Evolutionary conservation across 1,140 invertebrate genomes (phyloP).

Genomic region (Helicoverpa armigera): DNA sequence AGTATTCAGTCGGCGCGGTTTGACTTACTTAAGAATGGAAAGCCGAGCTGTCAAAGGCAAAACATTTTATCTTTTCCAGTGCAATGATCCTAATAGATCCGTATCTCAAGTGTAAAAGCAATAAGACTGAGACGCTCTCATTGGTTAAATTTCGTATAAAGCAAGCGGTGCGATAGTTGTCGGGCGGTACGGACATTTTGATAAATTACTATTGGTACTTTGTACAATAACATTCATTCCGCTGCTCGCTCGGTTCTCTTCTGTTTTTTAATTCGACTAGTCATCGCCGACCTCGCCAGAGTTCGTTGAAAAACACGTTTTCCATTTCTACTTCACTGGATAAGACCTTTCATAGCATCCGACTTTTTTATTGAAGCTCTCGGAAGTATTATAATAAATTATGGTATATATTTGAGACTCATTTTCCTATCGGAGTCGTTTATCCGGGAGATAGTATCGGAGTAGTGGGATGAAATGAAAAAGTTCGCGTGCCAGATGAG

Average conservation of each 20-base stretch:
- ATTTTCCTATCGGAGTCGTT: conserved; percentile 43
- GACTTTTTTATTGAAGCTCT: conserved; percentile 47
- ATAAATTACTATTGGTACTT: conserved; percentile 71
- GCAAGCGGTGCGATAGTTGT: conserved; percentile 56
- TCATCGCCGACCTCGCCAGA: conserved; percentile 58
- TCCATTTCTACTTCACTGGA: conserved; percentile 59
- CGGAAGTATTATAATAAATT: conserved; percentile 43
- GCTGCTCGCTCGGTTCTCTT: conserved; percentile 58
- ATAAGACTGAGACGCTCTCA: conserved; percentile 59
- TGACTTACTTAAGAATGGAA: conserved; percentile 49
- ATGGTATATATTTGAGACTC: conserved; percentile 16
- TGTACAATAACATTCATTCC: conserved; percentile 73
- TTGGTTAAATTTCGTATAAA: conserved; percentile 55
- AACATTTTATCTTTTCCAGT: conserved; percentile 59
- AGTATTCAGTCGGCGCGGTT: conserved; percentile 52
- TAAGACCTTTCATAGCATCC: conserved; percentile 43
- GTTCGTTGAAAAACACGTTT: conserved; percentile 54
- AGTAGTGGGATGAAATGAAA: conserved; percentile 44
- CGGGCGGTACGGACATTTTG: conserved; percentile 68
- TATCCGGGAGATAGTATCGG: conserved; percentile 44
- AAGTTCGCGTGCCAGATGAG: conserved; percentile 39
- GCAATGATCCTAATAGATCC: conserved; percentile 64
- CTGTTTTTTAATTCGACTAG: conserved; percentile 69
- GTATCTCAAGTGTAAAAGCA: conserved; percentile 63
- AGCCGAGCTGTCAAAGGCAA: conserved; percentile 51